Evolutionary conservation across 2,113 vertebrate genomes (phyloP).

Genomic region (Nannospalax galili): DNA sequence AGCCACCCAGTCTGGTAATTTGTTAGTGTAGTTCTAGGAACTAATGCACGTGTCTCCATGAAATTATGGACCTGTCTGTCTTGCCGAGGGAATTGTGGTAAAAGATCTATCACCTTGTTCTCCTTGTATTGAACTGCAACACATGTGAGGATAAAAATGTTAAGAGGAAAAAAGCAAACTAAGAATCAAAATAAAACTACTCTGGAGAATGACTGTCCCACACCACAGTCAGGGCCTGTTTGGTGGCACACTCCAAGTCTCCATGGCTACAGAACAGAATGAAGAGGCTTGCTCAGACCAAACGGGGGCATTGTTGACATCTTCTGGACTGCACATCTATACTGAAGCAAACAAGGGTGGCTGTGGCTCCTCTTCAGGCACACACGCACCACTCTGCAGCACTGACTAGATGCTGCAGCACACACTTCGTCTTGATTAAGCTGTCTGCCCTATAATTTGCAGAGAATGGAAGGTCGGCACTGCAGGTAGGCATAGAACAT

Average conservation of each 20-base stretch:
- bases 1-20: constrained; percentile 3
- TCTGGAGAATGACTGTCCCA: constrained; percentile 19
- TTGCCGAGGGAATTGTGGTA: constrained; percentile 74
- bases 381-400: neutral
- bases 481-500: neutral
- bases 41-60: neutral
- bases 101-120: constrained; percentile 67
- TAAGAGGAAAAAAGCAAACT: neutral
- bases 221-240: constrained; percentile 40
- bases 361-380: neutral
- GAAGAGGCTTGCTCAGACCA: constrained; percentile 57
- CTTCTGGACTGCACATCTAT: constrained; percentile 62
- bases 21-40: neutral
- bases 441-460: constrained; percentile 19
- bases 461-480: constrained; percentile 33
- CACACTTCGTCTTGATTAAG: constrained; percentile 12
- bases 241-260: constrained; percentile 37
- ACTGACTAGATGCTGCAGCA: constrained; percentile 20
- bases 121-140: constrained; percentile 75
- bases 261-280: constrained; percentile 37
- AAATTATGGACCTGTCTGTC: neutral
- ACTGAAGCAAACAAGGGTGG: constrained; percentile 33
- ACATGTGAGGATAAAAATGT: constrained; percentile 65
- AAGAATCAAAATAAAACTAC: constrained; percentile 54
- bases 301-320: constrained; percentile 6